phyloP scores from a whole-genome alignment of 2,888 invertebrate species.

The Drosophila trichaetosa region DNA sequence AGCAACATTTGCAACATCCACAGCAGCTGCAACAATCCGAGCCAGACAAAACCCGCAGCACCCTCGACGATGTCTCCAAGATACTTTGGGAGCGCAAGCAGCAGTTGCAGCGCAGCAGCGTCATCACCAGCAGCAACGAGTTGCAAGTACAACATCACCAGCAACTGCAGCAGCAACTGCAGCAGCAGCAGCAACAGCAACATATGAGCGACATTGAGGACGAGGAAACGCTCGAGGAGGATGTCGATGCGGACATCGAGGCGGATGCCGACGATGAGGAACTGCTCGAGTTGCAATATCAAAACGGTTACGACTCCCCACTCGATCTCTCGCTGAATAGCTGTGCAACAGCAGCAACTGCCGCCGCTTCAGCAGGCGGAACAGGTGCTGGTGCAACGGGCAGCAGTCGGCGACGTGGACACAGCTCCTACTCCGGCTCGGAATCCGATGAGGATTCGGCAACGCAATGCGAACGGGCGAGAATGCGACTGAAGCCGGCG shows the following conservation, averaged over 20 bases:
- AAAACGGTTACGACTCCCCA: constrained; percentile 88
- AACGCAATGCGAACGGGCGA: constrained; percentile 67
- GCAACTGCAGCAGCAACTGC: constrained; percentile 24
- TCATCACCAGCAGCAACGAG: constrained; percentile 66
- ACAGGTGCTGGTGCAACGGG: constrained; percentile 17
- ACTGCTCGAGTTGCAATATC: constrained; percentile 68
- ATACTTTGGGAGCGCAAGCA: constrained; percentile 68
- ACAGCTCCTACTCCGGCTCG: constrained; percentile 90
- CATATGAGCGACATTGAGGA: constrained; percentile 71
- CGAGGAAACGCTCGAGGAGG: constrained; percentile 66
- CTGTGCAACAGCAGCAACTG: constrained; percentile 64
- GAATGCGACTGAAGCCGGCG: constrained; percentile 81
- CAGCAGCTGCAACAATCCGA: constrained; percentile 57
- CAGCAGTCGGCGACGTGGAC: constrained; percentile 81
- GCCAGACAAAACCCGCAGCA: constrained; percentile 69
- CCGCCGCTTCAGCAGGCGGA: constrained; percentile 39
- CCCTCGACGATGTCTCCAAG: constrained; percentile 73
- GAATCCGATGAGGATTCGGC: constrained; percentile 89
- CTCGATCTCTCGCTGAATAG: constrained; percentile 90
- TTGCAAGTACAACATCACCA: constrained; percentile 47
- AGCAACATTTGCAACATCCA: constrained; percentile 48
- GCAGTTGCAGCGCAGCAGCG: constrained; percentile 70
- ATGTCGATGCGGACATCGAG: constrained; percentile 75
- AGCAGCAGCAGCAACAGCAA: constrained; percentile 37
- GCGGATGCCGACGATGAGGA: constrained; percentile 72